Evolutionary conservation across 2,888 invertebrate species (phyloP).

Genomic region (Macropis europaea): DNA sequence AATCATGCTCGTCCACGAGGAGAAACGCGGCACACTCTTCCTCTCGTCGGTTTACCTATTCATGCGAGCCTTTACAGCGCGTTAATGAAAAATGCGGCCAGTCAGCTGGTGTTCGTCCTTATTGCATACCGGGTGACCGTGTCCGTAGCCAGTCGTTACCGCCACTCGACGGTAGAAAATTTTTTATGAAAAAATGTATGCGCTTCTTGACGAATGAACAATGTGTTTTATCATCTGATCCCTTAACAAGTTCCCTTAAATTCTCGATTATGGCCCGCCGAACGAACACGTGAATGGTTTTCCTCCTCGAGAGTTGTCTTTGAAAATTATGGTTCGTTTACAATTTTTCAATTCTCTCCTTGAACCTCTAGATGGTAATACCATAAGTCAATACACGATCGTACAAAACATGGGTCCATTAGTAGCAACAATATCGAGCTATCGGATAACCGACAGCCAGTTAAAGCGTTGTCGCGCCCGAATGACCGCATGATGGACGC

Average conservation of each 20-base stretch:
- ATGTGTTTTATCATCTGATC: not conserved
- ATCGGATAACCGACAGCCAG: conserved; percentile 44
- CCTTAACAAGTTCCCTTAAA: not conserved
- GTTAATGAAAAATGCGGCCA: conserved; percentile 77
- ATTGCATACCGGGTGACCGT: conserved; percentile 63
- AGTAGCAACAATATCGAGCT: conserved; percentile 47
- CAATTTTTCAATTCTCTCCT: not conserved
- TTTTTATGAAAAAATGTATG: not conserved
- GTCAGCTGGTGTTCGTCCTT: conserved; percentile 69
- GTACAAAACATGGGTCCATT: conserved; percentile 25
- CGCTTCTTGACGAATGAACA: conserved; percentile 20
- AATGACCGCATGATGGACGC: conserved; percentile 37
- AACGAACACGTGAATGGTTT: no score
- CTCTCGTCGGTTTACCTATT: conserved; percentile 71
- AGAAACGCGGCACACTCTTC: conserved; percentile 57
- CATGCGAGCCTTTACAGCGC: conserved; percentile 74
- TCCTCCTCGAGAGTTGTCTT: no score
- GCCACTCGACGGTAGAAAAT: not conserved
- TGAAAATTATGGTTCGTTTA: no score
- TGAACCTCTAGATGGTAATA: conserved; percentile 23
- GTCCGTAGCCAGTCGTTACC: conserved; percentile 18
- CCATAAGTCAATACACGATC: conserved; percentile 41
- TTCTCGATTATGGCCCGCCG: no score
- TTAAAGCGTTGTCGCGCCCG: conserved; percentile 19
- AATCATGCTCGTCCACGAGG: conserved; percentile 54